These are phyloP conservation scores for Subanguina moxae DNA, from an alignment of 1,140 invertebrate species.

Conservation along the genomic window DNA sequence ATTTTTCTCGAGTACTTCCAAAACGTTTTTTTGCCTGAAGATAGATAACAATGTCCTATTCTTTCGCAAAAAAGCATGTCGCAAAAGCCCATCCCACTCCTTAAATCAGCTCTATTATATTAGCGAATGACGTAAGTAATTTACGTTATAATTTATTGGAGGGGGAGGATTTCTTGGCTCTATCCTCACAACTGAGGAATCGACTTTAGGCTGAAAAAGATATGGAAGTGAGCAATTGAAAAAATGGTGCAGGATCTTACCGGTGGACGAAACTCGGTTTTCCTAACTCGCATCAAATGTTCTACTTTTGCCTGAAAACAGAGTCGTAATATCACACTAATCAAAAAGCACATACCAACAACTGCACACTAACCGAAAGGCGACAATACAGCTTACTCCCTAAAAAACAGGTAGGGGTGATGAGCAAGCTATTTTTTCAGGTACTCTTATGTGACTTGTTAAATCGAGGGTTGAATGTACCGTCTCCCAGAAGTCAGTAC, in stretches of 20 bases:
- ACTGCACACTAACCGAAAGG: slow-evolving; percentile 89
- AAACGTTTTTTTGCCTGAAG: slow-evolving; percentile 78
- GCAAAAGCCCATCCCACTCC: slow-evolving; percentile 93
- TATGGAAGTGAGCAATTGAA: background rate
- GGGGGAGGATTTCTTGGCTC: slow-evolving; percentile 94
- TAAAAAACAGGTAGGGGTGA: no score
- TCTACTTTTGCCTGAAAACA: slow-evolving; percentile 62
- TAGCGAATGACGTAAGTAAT: slow-evolving; percentile 8
- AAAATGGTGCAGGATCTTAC: slow-evolving; percentile 66
- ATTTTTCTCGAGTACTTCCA: slow-evolving; percentile 83
- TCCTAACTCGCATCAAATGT: slow-evolving; percentile 89
- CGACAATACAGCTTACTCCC: slow-evolving; percentile 93
- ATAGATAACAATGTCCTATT: slow-evolving; percentile 83
- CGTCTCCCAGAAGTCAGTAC: no score
- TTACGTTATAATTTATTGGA: slow-evolving; percentile 79
- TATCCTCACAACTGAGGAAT: slow-evolving; percentile 94
- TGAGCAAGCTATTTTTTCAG: no score
- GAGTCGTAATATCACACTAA: background rate
- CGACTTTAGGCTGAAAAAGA: slow-evolving; percentile 70
- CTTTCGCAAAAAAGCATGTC: slow-evolving; percentile 89
- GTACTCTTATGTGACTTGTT: no score
- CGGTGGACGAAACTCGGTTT: slow-evolving; percentile 96
- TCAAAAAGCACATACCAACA: slow-evolving; percentile 73
- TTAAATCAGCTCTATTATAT: slow-evolving; percentile 38
- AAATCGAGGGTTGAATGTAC: no score